Conservation (phyloP, 2,113 vertebrate genomes). For the Carollia perspicillata region DNA sequence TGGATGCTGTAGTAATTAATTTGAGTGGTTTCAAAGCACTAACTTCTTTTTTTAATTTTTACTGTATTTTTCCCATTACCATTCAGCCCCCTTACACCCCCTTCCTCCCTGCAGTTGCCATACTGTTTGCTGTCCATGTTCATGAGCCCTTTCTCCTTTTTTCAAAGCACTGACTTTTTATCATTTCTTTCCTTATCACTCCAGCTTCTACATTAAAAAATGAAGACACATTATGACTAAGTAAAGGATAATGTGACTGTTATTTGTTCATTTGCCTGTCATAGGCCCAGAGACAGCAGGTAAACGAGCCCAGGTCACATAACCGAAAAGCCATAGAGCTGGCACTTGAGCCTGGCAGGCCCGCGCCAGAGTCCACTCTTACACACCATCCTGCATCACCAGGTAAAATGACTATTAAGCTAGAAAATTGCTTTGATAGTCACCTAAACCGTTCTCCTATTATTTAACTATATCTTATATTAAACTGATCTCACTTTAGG, state of each 20-base stretch:
- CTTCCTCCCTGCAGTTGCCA: too few relatives aligned
- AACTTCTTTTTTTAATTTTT: not conserved
- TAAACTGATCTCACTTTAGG: not conserved
- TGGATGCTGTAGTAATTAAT: not conserved
- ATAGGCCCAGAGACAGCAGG: not conserved
- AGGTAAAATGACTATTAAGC: not conserved
- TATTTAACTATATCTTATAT: constrained; percentile 13
- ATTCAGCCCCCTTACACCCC: too few relatives aligned
- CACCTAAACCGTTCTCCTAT: not conserved
- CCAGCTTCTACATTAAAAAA: not conserved
- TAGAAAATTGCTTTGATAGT: not conserved
- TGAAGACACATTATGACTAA: not conserved
- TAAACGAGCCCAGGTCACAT: not conserved
- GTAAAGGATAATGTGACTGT: not conserved
- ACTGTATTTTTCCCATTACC: too few relatives aligned
- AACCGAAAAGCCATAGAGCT: not conserved
- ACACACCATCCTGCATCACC: not conserved
- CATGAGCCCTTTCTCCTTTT: too few relatives aligned
- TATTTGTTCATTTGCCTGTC: not conserved
- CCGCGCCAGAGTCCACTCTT: not conserved
- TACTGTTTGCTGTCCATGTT: too few relatives aligned
- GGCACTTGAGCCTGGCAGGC: not conserved
- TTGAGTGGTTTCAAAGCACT: not conserved
- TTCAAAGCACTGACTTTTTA: not conserved
- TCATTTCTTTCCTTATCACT: not conserved